A percentile compares a stretch with the other conserved stretches of the same genome.
phyloP scores from a whole-genome alignment of 2,113 vertebrate genomes.

The Atherinomorus stipes region DNA sequence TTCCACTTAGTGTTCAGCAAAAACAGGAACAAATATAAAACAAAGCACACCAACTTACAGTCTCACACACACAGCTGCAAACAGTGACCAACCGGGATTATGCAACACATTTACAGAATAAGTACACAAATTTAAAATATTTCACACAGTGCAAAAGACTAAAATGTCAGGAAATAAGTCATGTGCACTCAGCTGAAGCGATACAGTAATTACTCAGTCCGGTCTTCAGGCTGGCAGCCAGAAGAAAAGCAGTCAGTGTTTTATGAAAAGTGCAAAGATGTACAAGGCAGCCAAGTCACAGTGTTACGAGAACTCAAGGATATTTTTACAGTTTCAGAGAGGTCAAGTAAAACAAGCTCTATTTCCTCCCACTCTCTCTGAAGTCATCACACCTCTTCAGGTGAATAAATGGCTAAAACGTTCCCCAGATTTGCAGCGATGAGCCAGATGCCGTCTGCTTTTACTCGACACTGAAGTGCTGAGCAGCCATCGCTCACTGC shows the following conservation, averaged over 20 bases:
- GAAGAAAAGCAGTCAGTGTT: background rate
- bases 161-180: background rate
- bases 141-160: slow-evolving; percentile 34
- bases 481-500: background rate
- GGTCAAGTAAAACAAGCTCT: background rate
- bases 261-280: slow-evolving; percentile 5
- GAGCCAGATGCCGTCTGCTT: background rate
- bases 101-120: slow-evolving; percentile 15
- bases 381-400: background rate
- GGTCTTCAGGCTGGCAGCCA: background rate
- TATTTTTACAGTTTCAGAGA: slow-evolving; percentile 19
- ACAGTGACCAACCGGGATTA: slow-evolving; percentile 23
- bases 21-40: slow-evolving; percentile 29
- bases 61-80: slow-evolving; percentile 1
- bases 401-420: background rate
- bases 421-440: background rate
- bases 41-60: background rate
- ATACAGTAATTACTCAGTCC: slow-evolving; percentile 10
- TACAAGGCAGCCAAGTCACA: slow-evolving; percentile 10
- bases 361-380: background rate
- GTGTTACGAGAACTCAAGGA: background rate
- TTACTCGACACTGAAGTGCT: background rate
- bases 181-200: slow-evolving; percentile 32
- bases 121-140: slow-evolving; percentile 12
- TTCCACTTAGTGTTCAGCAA: slow-evolving; percentile 26